A percentile compares a stretch with the other conserved stretches of the same genome.
Conservation (phyloP, 2,113 vertebrate species). For the Malurus elegans region DNA sequence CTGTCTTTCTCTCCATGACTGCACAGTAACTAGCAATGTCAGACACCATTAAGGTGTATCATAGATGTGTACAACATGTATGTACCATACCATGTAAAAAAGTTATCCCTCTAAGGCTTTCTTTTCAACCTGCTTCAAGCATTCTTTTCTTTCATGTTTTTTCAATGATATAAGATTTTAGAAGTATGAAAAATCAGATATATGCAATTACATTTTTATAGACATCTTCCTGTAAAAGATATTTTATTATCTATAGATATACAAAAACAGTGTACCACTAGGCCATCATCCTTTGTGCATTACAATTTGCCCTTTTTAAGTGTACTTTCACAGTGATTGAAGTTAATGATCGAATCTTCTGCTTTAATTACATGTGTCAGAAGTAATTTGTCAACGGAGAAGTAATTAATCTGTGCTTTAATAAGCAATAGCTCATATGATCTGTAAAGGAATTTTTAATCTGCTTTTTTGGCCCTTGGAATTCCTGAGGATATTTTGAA, state of each 20-base stretch:
- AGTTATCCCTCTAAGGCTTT: not conserved
- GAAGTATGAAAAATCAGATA: not conserved
- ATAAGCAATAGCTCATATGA: slow-evolving; percentile 36
- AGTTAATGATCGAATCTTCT: slow-evolving; percentile 38
- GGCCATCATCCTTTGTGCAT: not conserved
- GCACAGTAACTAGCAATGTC: not conserved
- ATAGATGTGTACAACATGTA: not conserved
- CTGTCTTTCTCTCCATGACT: not conserved
- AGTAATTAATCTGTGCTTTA: slow-evolving; percentile 58
- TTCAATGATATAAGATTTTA: not conserved
- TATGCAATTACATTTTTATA: not conserved
- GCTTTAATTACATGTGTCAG: slow-evolving; percentile 50
- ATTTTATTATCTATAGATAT: not conserved
- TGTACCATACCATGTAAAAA: not conserved
- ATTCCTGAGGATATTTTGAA: not conserved
- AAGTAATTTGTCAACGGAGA: slow-evolving; percentile 60
- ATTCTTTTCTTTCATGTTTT: not conserved
- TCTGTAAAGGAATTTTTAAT: slow-evolving; percentile 28
- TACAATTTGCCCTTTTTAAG: slow-evolving; percentile 1
- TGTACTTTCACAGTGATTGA: slow-evolving; percentile 29
- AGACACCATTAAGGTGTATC: not conserved
- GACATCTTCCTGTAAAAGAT: not conserved
- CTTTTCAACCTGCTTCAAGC: not conserved
- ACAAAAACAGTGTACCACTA: not conserved
- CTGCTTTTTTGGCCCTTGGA: not conserved